Conservation (phyloP, 2,888 invertebrate genomes). For the Acanthosepion lycidas region DNA sequence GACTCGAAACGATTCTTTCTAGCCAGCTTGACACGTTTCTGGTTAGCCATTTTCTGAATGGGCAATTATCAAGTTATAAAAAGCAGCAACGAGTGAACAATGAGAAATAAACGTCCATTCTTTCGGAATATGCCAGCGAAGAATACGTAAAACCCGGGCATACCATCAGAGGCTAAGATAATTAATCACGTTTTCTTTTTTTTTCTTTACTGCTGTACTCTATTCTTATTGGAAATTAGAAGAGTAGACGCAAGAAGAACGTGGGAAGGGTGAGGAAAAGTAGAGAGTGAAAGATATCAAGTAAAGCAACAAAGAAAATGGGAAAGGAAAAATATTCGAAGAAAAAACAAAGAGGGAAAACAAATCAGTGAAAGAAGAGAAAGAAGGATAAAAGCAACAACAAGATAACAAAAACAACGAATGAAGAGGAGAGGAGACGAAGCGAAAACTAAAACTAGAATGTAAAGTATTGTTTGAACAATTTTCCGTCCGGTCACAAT, state of each 20-base stretch:
- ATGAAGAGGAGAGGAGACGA: not conserved
- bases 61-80: not conserved
- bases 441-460: not conserved
- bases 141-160: not conserved
- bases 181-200: not conserved
- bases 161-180: not conserved
- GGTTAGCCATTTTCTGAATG: not conserved
- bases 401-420: not conserved
- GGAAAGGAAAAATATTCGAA: not conserved
- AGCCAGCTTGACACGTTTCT: not conserved
- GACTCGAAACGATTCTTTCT: not conserved
- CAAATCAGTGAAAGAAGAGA: not conserved
- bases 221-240: not conserved
- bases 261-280: not conserved
- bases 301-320: not conserved
- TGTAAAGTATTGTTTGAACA: not conserved
- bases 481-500: not conserved
- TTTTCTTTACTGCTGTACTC: not conserved
- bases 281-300: not conserved
- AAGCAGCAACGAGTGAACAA: slow-evolving; percentile 18
- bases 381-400: not conserved
- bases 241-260: not conserved
- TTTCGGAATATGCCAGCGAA: not conserved
- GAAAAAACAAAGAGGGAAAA: not conserved
- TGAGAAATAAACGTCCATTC: slow-evolving; percentile 10